phyloP scores from a whole-genome alignment of 1,140 invertebrate species.

The Zaprionus kolodkinae region DNA sequence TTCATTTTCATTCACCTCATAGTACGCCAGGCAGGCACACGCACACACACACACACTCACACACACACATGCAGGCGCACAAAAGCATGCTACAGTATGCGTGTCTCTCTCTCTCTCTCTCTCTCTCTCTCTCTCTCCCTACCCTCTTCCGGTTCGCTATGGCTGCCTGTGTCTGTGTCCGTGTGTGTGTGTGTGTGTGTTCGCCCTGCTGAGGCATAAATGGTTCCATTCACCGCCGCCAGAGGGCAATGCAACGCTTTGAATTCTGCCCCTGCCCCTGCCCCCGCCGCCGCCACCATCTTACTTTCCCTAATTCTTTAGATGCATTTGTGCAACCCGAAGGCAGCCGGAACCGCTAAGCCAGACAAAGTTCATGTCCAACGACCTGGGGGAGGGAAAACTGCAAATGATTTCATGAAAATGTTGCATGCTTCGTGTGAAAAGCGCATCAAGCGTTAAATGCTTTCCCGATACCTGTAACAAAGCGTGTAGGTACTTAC shows the following conservation, averaged over 20 bases:
- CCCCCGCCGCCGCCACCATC: background rate
- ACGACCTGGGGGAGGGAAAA: conserved; percentile 15
- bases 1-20: conserved; percentile 80
- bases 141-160: background rate
- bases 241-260: conserved; percentile 36
- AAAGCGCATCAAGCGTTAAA: conserved; percentile 24
- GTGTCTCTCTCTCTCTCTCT: conserved; percentile 7
- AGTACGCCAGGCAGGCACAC: conserved; percentile 32
- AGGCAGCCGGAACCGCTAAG: conserved; percentile 36
- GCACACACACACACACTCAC: conserved; percentile 9
- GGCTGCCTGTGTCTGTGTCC: conserved; percentile 24
- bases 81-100: conserved; percentile 44
- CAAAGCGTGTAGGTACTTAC: background rate
- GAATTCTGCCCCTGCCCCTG: conserved; percentile 28
- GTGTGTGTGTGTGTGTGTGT: conserved; percentile 8
- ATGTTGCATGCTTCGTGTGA: conserved; percentile 37
- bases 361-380: conserved; percentile 50
- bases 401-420: conserved; percentile 39
- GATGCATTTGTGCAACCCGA: conserved; percentile 42
- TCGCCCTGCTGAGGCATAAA: conserved; percentile 20
- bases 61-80: conserved; percentile 22
- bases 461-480: conserved; percentile 16
- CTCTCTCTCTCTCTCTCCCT: background rate
- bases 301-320: conserved; percentile 27
- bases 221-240: conserved; percentile 40